These are phyloP conservation scores for Forbesichthys agassizii DNA, from an alignment of 2,113 vertebrate genomes.

Conservation along the genomic window DNA sequence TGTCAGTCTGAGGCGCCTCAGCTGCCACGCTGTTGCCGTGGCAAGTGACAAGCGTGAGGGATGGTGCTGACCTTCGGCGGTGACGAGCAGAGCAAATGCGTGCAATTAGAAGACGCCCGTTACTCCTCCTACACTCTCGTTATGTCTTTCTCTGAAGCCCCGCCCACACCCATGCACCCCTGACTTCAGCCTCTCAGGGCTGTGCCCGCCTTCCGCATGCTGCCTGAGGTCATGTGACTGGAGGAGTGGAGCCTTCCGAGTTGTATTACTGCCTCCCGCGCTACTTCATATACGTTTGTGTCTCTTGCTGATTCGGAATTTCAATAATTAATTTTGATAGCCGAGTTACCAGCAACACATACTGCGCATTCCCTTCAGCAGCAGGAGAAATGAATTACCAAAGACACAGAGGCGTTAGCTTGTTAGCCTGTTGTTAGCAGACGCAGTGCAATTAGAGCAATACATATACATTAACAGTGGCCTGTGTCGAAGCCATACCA, in stretches of 20 bases:
- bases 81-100: slow-evolving; percentile 34
- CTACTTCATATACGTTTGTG: too few relatives aligned
- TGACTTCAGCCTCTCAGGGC: slow-evolving; percentile 1
- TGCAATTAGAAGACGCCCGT: slow-evolving; percentile 43
- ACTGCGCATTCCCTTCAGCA: too few relatives aligned
- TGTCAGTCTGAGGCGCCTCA: slow-evolving; percentile 51
- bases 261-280: not conserved
- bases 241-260: not conserved
- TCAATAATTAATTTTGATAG: too few relatives aligned
- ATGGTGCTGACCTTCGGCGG: slow-evolving; percentile 57
- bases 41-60: slow-evolving; percentile 37
- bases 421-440: too few relatives aligned
- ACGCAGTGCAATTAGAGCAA: too few relatives aligned
- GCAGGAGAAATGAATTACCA: too few relatives aligned
- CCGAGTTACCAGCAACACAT: too few relatives aligned
- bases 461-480: too few relatives aligned
- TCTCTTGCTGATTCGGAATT: too few relatives aligned
- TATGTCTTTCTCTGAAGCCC: not conserved
- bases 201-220: slow-evolving; percentile 11
- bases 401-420: too few relatives aligned
- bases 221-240: not conserved
- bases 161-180: slow-evolving; percentile 1
- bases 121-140: not conserved
- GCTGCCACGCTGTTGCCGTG: slow-evolving; percentile 26
- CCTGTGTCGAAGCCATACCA: too few relatives aligned